phyloP scores from a whole-genome alignment of 2,797 vertebrate genomes.

The Pantherophis vulpinus region DNA sequence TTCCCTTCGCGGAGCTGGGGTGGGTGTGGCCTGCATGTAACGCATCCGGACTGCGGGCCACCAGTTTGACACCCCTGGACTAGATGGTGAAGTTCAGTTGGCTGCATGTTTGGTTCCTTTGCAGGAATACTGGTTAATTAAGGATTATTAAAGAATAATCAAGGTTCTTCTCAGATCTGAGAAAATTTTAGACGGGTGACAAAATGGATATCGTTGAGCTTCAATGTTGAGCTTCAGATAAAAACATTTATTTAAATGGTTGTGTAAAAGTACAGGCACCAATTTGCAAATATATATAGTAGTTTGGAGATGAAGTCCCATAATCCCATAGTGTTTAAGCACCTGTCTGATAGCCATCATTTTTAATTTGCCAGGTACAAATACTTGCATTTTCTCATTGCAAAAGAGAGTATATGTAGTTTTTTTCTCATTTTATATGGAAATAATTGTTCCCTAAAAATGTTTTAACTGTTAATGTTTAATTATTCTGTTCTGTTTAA shows the following conservation, averaged over 20 bases:
- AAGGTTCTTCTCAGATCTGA: not conserved
- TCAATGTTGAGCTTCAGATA: not conserved
- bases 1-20: too few species aligned
- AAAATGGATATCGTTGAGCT: not conserved
- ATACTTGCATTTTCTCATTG: not conserved
- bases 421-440: not conserved
- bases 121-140: not conserved
- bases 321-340: not conserved
- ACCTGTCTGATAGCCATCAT: not conserved
- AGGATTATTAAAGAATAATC: not conserved
- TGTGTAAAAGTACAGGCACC: not conserved
- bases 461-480: constrained; percentile 40
- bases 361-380: not conserved
- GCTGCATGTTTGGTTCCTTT: not conserved
- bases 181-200: not conserved
- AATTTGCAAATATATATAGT: not conserved
- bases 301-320: not conserved
- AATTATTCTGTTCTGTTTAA: constrained; percentile 24
- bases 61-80: not conserved
- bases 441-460: constrained; percentile 7
- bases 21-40: too few species aligned
- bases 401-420: not conserved
- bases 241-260: not conserved
- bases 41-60: accelerated
- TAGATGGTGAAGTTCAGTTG: not conserved